phyloP scores from a whole-genome alignment of 2,113 vertebrate species.

The Toxostoma redivivum region DNA sequence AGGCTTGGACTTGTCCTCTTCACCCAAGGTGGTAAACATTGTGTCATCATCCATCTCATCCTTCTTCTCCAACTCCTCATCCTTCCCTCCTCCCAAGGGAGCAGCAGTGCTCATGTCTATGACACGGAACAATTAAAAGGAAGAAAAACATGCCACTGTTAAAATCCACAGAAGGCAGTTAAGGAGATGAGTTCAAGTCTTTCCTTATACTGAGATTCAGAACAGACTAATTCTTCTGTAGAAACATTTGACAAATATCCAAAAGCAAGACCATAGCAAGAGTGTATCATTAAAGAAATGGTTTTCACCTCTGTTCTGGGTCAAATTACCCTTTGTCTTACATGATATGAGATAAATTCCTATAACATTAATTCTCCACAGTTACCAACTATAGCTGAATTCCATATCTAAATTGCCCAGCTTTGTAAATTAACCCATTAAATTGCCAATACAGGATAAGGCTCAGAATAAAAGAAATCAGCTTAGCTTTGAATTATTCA shows the following conservation, averaged over 20 bases:
- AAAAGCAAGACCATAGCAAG: background rate
- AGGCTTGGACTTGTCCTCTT: constrained; percentile 93
- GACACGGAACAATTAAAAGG: background rate
- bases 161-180: background rate
- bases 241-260: background rate
- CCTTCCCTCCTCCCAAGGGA: constrained; percentile 83
- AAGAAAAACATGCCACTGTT: background rate
- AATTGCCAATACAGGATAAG: background rate
- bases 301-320: background rate
- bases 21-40: constrained; percentile 94
- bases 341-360: background rate
- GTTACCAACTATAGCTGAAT: background rate
- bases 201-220: background rate
- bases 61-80: constrained; percentile 92
- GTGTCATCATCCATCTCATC: constrained; percentile 97
- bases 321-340: background rate
- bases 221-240: background rate
- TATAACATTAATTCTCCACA: background rate
- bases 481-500: background rate
- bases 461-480: background rate
- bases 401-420: background rate
- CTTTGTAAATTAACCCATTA: background rate
- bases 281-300: background rate
- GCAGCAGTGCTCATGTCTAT: constrained; percentile 86
- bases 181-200: background rate